Evolutionary conservation across 2,797 vertebrate genomes (phyloP).

Genomic region (Psittacula derbiana): DNA sequence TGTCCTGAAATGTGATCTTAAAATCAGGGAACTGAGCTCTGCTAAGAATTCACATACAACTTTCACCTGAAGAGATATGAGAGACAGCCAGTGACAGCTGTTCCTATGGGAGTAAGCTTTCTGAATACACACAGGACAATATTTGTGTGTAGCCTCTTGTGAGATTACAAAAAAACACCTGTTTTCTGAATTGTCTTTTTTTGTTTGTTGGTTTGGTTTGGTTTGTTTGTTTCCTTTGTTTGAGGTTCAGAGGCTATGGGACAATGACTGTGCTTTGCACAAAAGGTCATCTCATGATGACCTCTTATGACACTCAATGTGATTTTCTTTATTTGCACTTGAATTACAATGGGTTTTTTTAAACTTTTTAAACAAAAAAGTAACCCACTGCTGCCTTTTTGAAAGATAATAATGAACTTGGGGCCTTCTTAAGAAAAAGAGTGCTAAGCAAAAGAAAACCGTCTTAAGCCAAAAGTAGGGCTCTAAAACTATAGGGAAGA

Average conservation of each 20-base stretch:
- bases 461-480: not conserved
- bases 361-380: not conserved
- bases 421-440: fast-evolving
- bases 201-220: not conserved
- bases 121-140: fast-evolving
- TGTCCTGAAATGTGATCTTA: not conserved
- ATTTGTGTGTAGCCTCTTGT: not conserved
- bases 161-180: not conserved
- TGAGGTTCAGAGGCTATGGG: not conserved
- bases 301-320: not conserved
- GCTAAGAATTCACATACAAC: not conserved
- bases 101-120: not conserved
- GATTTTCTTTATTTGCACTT: not conserved
- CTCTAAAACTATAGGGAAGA: fast-evolving
- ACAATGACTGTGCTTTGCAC: not conserved
- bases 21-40: fast-evolving
- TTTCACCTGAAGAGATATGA: not conserved
- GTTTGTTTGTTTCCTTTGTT: not conserved
- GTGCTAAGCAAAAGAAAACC: not conserved
- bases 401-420: not conserved
- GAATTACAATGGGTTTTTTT: not conserved
- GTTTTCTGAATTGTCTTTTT: not conserved
- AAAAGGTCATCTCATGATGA: not conserved
- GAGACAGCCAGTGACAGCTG: not conserved
- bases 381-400: not conserved